These are phyloP conservation scores for Strongylocentrotus purpuratus DNA, from an alignment of 35 echinoderm and acorn worm genomes.

Conservation along the genomic window DNA sequence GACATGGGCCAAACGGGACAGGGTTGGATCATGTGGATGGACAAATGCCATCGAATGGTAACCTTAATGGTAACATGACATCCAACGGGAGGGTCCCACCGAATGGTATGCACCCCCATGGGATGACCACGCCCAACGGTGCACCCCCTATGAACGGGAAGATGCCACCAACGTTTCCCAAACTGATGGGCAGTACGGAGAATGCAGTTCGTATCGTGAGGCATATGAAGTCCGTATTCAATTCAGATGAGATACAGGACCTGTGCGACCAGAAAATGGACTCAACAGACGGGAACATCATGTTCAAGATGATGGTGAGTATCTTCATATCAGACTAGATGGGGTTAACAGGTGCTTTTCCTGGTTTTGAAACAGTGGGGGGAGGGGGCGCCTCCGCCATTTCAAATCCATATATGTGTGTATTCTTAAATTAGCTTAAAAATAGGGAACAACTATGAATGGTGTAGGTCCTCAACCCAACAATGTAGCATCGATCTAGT, in stretches of 20 bases:
- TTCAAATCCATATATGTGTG: no score
- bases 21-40: background rate
- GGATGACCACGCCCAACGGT: background rate
- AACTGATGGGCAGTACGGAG: background rate
- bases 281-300: background rate
- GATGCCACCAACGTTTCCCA: constrained; percentile 15
- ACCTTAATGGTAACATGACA: background rate
- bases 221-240: constrained; percentile 37
- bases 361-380: no score
- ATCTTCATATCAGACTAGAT: no score
- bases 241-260: constrained; percentile 33
- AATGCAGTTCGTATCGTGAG: background rate
- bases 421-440: no score
- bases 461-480: no score
- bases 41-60: constrained; percentile 9
- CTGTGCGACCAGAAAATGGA: constrained; percentile 42
- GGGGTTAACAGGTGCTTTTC: no score
- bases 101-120: background rate
- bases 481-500: no score
- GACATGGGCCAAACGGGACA: constrained; percentile 11
- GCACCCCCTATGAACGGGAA: background rate
- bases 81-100: constrained; percentile 7
- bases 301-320: constrained; percentile 37
- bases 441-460: no score
- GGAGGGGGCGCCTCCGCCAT: no score